Percentiles rank a stretch among this genome's conserved stretches.
These are phyloP conservation scores for Drosophila nr. fundita DNA, from an alignment of 2,888 invertebrate species.

Conservation along the genomic window DNA sequence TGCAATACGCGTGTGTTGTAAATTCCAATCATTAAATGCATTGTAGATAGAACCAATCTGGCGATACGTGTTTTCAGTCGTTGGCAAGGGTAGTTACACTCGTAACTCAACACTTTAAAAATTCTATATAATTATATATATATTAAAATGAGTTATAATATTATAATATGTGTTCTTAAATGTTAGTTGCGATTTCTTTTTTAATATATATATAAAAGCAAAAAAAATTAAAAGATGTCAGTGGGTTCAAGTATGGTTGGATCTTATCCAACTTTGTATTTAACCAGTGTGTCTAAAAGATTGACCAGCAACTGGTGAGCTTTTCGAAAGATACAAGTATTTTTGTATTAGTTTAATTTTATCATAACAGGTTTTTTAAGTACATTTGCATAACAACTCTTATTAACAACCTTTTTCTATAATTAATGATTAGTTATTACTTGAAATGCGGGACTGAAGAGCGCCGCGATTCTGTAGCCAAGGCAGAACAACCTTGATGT, in stretches of 20 bases:
- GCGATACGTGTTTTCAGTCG: not conserved
- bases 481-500: conserved; percentile 40
- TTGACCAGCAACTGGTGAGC: not conserved
- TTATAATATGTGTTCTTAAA: not conserved
- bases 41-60: not conserved
- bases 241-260: not conserved
- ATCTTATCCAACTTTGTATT: not conserved
- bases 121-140: no score
- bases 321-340: not conserved
- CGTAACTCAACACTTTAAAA: no score
- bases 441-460: conserved; percentile 18
- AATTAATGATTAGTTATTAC: not conserved
- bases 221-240: not conserved
- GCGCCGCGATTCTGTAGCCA: conserved; percentile 61
- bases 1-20: not conserved
- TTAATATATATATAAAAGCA: not conserved
- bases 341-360: not conserved
- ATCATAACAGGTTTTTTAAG: not conserved
- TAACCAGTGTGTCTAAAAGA: not conserved
- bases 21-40: not conserved
- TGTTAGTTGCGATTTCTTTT: not conserved
- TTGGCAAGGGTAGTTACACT: not conserved
- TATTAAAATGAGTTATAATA: no score
- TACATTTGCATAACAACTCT: not conserved
- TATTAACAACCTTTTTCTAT: not conserved